Percentiles rank a stretch among this genome's conserved stretches.
These are phyloP conservation scores for Athene cunicularia DNA, from an alignment of 2,113 vertebrate species.

Conservation along the genomic window DNA sequence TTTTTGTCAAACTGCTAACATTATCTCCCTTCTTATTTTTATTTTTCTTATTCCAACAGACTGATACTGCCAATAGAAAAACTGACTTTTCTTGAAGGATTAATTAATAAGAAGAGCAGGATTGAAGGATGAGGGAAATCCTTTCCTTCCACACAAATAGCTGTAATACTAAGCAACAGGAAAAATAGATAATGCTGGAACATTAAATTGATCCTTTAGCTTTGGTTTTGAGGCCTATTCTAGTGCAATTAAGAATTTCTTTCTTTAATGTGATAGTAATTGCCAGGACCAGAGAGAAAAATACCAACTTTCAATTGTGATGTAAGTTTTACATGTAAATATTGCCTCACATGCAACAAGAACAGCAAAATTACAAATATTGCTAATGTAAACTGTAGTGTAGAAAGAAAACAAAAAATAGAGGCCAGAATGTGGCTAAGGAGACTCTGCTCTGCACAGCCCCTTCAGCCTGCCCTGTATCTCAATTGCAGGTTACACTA, in stretches of 20 bases:
- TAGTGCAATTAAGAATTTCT: not conserved
- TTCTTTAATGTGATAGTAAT: not conserved
- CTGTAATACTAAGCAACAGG: not conserved
- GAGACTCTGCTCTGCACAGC: not conserved
- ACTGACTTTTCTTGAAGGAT: not conserved
- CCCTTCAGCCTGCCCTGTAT: not conserved
- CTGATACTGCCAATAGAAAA: not conserved
- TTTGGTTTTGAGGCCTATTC: not conserved
- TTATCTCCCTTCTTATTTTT: not conserved
- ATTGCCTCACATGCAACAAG: not conserved
- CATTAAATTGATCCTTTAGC: not conserved
- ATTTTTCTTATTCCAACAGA: not conserved
- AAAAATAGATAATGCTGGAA: not conserved
- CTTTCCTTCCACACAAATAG: not conserved
- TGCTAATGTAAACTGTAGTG: not conserved
- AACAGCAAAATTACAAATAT: not conserved
- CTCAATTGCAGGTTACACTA: rapidly evolving
- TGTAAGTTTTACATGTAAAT: not conserved
- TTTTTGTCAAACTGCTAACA: not conserved
- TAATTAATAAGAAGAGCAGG: not conserved
- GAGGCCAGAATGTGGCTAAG: not conserved
- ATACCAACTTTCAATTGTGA: not conserved
- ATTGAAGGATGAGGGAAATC: not conserved
- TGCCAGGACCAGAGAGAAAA: not conserved
- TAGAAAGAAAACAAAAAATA: not conserved